Conservation (phyloP, 2,113 vertebrate species). For the Nicator chloris region DNA sequence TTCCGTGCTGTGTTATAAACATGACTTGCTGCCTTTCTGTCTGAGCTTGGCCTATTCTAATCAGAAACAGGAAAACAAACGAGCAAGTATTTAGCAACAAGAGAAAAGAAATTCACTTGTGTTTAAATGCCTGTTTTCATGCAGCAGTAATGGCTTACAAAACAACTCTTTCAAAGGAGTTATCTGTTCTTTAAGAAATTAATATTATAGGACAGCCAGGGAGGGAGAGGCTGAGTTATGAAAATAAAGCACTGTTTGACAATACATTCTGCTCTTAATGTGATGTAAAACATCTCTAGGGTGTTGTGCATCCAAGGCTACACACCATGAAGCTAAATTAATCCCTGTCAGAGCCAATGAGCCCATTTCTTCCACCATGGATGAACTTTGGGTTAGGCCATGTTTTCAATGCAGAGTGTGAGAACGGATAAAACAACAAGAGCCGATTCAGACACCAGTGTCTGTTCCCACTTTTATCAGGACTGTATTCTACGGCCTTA, state of each 20-base stretch:
- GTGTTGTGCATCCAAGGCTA: neutral
- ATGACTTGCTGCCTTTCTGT: neutral
- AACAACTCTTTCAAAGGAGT: neutral
- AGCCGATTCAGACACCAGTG: neutral
- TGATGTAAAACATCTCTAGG: neutral
- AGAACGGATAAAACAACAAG: neutral
- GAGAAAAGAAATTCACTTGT: neutral
- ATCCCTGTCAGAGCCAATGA: slow-evolving; percentile 4
- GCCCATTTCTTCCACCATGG: neutral
- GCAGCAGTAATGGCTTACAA: neutral
- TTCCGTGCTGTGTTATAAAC: neutral
- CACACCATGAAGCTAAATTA: neutral
- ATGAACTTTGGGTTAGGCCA: neutral
- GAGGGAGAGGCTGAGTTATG: neutral
- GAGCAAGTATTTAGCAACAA: neutral
- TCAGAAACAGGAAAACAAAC: slow-evolving; percentile 6
- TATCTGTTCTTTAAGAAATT: neutral
- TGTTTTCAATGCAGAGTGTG: neutral
- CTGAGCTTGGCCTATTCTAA: neutral
- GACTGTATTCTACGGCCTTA: neutral
- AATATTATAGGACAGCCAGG: neutral
- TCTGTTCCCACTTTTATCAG: neutral
- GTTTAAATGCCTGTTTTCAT: neutral
- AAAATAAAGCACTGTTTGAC: neutral
- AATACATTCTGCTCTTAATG: neutral